Evolutionary conservation across 2,888 invertebrate genomes (phyloP).

Genomic region (Poecilus cupreus): DNA sequence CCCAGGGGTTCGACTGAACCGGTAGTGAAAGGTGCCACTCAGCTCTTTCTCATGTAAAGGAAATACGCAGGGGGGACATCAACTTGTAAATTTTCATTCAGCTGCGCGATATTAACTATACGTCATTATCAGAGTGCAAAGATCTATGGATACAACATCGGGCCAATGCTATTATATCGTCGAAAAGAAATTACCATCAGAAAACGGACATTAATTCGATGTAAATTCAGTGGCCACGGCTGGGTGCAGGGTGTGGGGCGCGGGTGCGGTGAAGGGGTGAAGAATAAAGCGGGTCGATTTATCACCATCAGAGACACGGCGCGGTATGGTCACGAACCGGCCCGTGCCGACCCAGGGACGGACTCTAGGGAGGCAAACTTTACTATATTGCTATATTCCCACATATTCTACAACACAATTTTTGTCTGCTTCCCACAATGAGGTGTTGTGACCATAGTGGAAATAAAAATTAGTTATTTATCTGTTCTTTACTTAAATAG

Average conservation of each 20-base stretch:
- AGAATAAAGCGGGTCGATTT: constrained; percentile 56
- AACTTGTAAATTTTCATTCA: constrained; percentile 48
- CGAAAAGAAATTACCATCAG: constrained; percentile 59
- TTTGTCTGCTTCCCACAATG: no score
- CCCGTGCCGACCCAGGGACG: neutral
- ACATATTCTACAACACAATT: no score
- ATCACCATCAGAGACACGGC: constrained; percentile 56
- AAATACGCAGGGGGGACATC: constrained; percentile 39
- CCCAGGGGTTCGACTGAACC: neutral
- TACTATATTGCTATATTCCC: no score
- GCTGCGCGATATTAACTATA: constrained; percentile 42
- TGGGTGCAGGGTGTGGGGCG: constrained; percentile 20
- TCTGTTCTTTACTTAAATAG: no score
- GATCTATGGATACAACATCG: constrained; percentile 49
- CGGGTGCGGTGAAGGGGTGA: constrained; percentile 27
- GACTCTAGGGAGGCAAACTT: neutral
- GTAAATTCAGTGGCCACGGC: constrained; percentile 56
- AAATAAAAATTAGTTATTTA: no score
- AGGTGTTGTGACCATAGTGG: no score
- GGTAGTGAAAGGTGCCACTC: constrained; percentile 37
- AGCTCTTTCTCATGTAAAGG: constrained; percentile 39
- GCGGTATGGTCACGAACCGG: constrained; percentile 44
- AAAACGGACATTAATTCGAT: constrained; percentile 58
- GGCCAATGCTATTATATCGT: constrained; percentile 50
- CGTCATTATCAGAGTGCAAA: constrained; percentile 51